Evolutionary conservation across 2,888 invertebrate species (phyloP), one percentile per base, ranked within the genome.

Genomic region (Eulithis testata): DNA sequence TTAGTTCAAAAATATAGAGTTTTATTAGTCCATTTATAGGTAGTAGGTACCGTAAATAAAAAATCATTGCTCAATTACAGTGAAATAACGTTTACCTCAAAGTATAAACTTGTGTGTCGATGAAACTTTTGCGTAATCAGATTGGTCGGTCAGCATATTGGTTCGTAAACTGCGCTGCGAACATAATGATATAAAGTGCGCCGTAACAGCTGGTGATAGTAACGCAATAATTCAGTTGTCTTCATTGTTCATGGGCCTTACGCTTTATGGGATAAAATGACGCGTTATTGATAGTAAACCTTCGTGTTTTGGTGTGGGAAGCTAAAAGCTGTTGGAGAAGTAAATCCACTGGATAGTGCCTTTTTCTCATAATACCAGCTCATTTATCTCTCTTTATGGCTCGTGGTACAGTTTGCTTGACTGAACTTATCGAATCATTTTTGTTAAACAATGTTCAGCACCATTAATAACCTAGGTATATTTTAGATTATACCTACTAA

Each of bases 241-340:
- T 76, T 73, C 79, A 81, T 78, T 75, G 74, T 79, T 79, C 74
- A 75, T 80, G 75, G 75, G 78, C 76, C 72, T 80, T 76, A 76
- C 74, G 78, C 68, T 80, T 81, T 84, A 84, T 81, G 79, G 76
- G 76, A 76, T 84, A 86, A 84, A 87, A 87, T 86, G 84, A 88
- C 82, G 83, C 80, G 85, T 86, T 87, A 88, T 89, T 88, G 87
- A 86, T 88, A 87, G 84, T 86, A 86, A 87, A 85, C 80, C 79
- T 79, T 76, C 77, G 79, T 82, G 83, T 86, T 85, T 81, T 79
- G 80, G 76, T 74, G 78, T 73, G 73, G 77, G 76, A 75, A 80
- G 82, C 83, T 86, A 84, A 87, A 86, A 86, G 85, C 83, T 76
- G 69, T 72, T 69, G 60, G 14, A 53, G 82, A 82, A 52, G 68